Percentiles rank a stretch among this genome's conserved stretches.
These are phyloP conservation scores for Pachymerium ferrugineum DNA, from an alignment of 2,888 invertebrate species.

Conservation along the genomic window DNA sequence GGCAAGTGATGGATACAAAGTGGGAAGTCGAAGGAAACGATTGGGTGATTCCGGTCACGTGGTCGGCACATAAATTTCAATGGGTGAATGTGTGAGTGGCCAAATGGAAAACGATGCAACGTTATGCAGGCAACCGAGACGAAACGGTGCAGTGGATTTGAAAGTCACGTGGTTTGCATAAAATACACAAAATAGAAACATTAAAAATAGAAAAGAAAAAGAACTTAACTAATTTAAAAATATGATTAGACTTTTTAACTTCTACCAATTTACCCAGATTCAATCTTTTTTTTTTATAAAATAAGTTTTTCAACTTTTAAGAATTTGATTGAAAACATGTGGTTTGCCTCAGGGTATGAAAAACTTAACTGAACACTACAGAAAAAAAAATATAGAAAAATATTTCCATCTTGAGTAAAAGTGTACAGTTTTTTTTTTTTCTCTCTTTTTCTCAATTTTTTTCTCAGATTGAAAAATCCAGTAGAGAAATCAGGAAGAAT, in stretches of 20 bases:
- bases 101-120: not conserved
- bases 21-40: not conserved
- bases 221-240: too few relatives aligned
- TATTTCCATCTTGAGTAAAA: too few relatives aligned
- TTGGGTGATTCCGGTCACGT: not conserved
- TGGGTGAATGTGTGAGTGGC: not conserved
- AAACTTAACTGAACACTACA: too few relatives aligned
- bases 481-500: not conserved
- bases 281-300: not conserved
- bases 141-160: too few relatives aligned
- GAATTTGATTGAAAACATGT: slow-evolving; percentile 18
- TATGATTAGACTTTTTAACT: too few relatives aligned
- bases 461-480: not conserved
- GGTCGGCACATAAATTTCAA: not conserved
- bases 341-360: not conserved
- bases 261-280: too few relatives aligned
- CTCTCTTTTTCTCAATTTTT: too few relatives aligned
- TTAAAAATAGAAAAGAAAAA: too few relatives aligned
- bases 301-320: not conserved
- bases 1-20: slow-evolving; percentile 4
- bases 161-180: too few relatives aligned
- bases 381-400: too few relatives aligned
- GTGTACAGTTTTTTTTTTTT: not conserved
- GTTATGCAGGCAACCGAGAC: not conserved
- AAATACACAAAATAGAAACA: too few relatives aligned